Evolutionary conservation across 1,140 invertebrate genomes (phyloP), one percentile per base, ranked within the genome.

Genomic region (Cydia pomonella): DNA sequence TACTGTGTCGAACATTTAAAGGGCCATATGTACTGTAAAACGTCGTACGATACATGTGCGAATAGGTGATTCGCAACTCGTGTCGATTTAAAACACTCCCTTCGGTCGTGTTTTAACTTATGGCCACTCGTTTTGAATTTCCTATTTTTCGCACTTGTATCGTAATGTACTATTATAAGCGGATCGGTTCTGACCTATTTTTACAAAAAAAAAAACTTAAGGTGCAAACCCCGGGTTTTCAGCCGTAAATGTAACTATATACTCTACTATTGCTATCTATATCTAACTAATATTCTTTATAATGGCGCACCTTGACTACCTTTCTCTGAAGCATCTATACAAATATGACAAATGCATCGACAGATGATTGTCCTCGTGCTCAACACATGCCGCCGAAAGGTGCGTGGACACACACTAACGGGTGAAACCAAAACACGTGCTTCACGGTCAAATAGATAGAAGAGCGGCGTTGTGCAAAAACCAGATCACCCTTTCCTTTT

Each of bases 401-500:
- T 47, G 33, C 41, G 18, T 77, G 72, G 72, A 77, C 53, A 21
- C 53, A 23, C 23, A 59, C 4, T 53, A 74, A 85, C 78, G 77
- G 80, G 76, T 80, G 78, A 77, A 71, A 80, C 76, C 76, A 53
- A 63, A 53, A 44, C 75, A 73, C 78, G 62, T 50, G 33, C 71
- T 75, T 25, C 59, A 76, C 76, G 83, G 82, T 84, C 81, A 80
- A 81, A 81, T 76, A 77, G 72, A 77, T 72, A 77, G 23, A 66
- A 41, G 64, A 41, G 41, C 71, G 38, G 73, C 64, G 79, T 87
- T 88, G 84, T 78, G 85, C 87, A 88, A 88, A 86, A 85, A 85
- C 86, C 84, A 85, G 85, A 80, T 82, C 76, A 86, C 83, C 80
- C 84, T 85, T 87, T 86, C 75, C 78, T 80, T 86, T 86, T 82